These are phyloP conservation scores for Brachystomella parvula DNA, from an alignment of 1,140 invertebrate species.

Conservation along the genomic window DNA sequence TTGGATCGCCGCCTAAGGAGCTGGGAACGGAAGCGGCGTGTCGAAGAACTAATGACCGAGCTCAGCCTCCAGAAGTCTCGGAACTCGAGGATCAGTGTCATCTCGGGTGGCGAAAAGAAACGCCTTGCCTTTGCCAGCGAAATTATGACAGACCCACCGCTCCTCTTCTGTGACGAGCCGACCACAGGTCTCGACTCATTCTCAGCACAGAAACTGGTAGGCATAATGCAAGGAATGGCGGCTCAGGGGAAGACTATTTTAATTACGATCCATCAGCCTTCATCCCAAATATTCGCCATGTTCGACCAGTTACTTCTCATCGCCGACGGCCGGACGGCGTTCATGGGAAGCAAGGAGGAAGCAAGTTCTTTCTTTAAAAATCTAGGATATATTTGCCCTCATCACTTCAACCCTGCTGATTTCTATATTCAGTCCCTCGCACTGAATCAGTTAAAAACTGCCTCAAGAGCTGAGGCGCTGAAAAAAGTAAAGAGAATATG, in stretches of 20 bases:
- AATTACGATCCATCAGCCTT: constrained; percentile 79
- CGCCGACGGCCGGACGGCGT: constrained; percentile 53
- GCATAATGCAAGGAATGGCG: constrained; percentile 57
- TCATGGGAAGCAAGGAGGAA: constrained; percentile 19
- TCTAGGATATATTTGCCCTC: constrained; percentile 52
- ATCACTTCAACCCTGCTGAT: constrained; percentile 63
- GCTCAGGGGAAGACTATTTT: constrained; percentile 64
- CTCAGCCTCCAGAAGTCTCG: constrained; percentile 56
- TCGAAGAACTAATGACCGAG: constrained; percentile 56
- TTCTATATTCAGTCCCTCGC: constrained; percentile 58
- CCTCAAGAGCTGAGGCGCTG: constrained; percentile 47
- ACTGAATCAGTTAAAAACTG: constrained; percentile 42
- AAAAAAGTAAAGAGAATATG: constrained; percentile 61
- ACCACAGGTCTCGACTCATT: constrained; percentile 76
- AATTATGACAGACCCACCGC: constrained; percentile 64
- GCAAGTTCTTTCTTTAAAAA: constrained; percentile 19
- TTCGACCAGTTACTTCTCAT: constrained; percentile 72
- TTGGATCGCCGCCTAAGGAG: constrained; percentile 58
- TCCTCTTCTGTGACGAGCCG: constrained; percentile 74
- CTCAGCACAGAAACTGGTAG: constrained; percentile 63
- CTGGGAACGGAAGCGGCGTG: constrained; percentile 54
- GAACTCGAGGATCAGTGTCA: constrained; percentile 47
- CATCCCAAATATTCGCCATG: constrained; percentile 70
- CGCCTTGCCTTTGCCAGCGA: constrained; percentile 47
- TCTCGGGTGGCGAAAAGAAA: constrained; percentile 48